Evolutionary conservation across 2,888 invertebrate species (phyloP).

Genomic region (Xestia sexstrigata): DNA sequence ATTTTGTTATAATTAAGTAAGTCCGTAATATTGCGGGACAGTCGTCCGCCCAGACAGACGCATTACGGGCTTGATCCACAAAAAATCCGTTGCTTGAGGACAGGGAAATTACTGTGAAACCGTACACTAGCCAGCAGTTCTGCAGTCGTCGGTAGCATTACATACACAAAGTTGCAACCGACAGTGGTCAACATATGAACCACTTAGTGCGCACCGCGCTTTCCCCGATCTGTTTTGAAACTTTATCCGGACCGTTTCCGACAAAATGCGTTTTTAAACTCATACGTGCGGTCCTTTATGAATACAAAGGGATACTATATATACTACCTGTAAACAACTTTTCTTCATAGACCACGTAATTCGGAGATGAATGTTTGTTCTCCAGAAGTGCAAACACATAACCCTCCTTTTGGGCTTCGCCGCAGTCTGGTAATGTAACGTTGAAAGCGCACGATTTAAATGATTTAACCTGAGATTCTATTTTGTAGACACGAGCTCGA

Average conservation of each 20-base stretch:
- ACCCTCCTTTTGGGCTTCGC: too few relatives aligned
- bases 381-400: constrained; percentile 2
- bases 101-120: constrained; percentile 61
- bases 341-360: constrained; percentile 3
- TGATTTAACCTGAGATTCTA: constrained; percentile 17
- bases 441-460: constrained; percentile 1
- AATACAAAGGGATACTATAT: constrained; percentile 24
- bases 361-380: constrained; percentile 2
- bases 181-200: constrained; percentile 49
- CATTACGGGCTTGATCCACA: constrained; percentile 38
- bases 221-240: constrained; percentile 50
- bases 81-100: constrained; percentile 56
- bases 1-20: constrained; percentile 3
- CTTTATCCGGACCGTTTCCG: constrained; percentile 49
- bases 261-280: constrained; percentile 49
- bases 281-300: constrained; percentile 15
- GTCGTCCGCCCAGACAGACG: constrained; percentile 9
- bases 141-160: constrained; percentile 32
- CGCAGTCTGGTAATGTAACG: constrained; percentile 19
- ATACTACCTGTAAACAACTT: constrained; percentile 27
- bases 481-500: constrained; percentile 1
- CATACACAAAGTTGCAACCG: constrained; percentile 54
- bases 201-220: constrained; percentile 44
- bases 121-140: constrained; percentile 36
- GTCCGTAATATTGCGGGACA: constrained; percentile 28